Conservation (phyloP, 2,888 invertebrate species). For the Cryptocephalus primarius region DNA sequence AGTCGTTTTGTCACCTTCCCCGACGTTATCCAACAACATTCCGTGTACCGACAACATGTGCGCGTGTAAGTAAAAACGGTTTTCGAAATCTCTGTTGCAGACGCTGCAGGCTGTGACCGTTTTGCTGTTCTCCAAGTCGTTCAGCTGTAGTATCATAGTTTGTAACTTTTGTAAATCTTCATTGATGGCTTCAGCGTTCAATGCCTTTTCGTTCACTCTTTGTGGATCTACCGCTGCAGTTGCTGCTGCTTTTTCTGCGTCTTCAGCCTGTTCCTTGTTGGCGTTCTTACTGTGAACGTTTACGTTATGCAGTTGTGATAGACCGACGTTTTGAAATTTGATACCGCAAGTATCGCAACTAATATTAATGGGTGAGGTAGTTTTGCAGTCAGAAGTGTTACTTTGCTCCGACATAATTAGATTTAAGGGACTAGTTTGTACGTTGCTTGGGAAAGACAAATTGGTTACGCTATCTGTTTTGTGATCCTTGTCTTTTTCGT, state of each 20-base stretch:
- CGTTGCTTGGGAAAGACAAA: slow-evolving; percentile 29
- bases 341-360: slow-evolving; percentile 42
- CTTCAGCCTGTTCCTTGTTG: slow-evolving; percentile 17
- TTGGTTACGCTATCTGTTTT: slow-evolving; percentile 34
- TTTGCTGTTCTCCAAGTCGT: slow-evolving; percentile 59
- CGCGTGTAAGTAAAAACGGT: slow-evolving; percentile 57
- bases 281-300: slow-evolving; percentile 30
- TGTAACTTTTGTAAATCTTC: slow-evolving; percentile 82
- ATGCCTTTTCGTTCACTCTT: slow-evolving; percentile 22
- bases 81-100: slow-evolving; percentile 62
- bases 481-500: slow-evolving; percentile 41
- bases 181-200: slow-evolving; percentile 53
- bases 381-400: slow-evolving; percentile 43
- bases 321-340: slow-evolving; percentile 40
- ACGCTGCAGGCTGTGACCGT: slow-evolving; percentile 47
- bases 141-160: slow-evolving; percentile 82
- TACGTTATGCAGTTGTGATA: slow-evolving; percentile 35
- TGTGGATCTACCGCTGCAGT: slow-evolving; percentile 10
- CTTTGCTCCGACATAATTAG: slow-evolving; percentile 60
- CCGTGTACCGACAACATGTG: slow-evolving; percentile 61
- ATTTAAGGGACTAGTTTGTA: slow-evolving; percentile 69
- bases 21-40: slow-evolving; percentile 26
- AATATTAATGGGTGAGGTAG: slow-evolving; percentile 38
- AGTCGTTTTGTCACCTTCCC: slow-evolving; percentile 30
- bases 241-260: slow-evolving; percentile 22